A percentile compares a stretch with the other conserved stretches of the same genome.
Conservation (phyloP, 2,797 vertebrate genomes). For the Bradypodion pumilum region DNA sequence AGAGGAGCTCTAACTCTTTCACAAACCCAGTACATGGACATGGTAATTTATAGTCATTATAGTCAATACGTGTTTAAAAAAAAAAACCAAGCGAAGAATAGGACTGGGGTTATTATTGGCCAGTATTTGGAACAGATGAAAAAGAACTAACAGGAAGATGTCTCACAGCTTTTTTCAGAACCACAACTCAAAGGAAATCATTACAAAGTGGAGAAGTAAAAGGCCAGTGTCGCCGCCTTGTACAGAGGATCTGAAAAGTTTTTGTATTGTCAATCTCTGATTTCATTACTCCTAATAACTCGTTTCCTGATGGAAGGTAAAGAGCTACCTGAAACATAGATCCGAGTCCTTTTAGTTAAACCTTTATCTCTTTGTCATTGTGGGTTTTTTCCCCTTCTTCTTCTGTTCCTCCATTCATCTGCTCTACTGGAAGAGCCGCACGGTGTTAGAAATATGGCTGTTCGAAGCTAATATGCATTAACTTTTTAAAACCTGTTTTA, state of each 20-base stretch:
- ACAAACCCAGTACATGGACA: slow-evolving; percentile 56
- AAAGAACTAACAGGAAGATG: slow-evolving; percentile 76
- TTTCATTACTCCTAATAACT: slow-evolving; percentile 77
- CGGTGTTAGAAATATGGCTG: slow-evolving; percentile 75
- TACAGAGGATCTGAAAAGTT: slow-evolving; percentile 75
- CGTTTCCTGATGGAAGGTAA: slow-evolving; percentile 74
- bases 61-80: slow-evolving; percentile 70
- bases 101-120: slow-evolving; percentile 70
- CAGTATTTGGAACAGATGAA: slow-evolving; percentile 74
- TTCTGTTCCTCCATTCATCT: slow-evolving; percentile 76
- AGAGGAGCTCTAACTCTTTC: slow-evolving; percentile 77
- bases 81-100: slow-evolving; percentile 67
- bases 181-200: slow-evolving; percentile 72
- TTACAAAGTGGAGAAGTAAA: slow-evolving; percentile 74
- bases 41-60: slow-evolving; percentile 67
- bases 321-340: slow-evolving; percentile 72
- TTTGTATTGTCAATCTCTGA: slow-evolving; percentile 74
- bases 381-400: slow-evolving; percentile 53
- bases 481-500: slow-evolving; percentile 76
- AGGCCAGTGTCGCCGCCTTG: slow-evolving; percentile 66
- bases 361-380: slow-evolving; percentile 77
- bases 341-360: slow-evolving; percentile 74
- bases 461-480: slow-evolving; percentile 78
- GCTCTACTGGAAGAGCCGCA: slow-evolving; percentile 73
- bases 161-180: slow-evolving; percentile 73